Percentiles rank a stretch among this genome's conserved stretches.
Evolutionary conservation across 2,888 invertebrate species (phyloP).

Genomic region (Stenotaenia linearis): DNA sequence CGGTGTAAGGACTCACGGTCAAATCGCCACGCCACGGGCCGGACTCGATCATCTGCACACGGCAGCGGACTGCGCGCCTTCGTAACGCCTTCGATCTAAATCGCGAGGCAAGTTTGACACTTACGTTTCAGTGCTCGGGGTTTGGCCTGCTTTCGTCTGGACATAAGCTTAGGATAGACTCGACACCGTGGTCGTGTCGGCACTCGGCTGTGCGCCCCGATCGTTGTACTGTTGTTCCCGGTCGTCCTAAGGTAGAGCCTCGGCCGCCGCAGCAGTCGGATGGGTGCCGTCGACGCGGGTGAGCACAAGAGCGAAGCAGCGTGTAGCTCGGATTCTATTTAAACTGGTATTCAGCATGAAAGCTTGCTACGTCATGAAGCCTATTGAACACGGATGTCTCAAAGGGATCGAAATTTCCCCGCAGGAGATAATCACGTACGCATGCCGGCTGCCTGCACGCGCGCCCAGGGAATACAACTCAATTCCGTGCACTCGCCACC

Average conservation of each 20-base stretch:
- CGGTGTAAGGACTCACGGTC: not conserved
- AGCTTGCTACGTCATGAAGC: conserved; percentile 32
- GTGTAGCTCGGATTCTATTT: conserved; percentile 33
- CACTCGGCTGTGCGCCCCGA: conserved; percentile 17
- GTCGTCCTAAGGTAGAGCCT: not conserved
- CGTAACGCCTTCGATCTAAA: not conserved
- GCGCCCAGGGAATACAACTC: conserved; percentile 32
- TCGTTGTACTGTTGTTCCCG: conserved; percentile 20
- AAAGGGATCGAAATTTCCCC: conserved; percentile 27
- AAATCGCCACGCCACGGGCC: not conserved
- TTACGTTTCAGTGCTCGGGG: conserved; percentile 65
- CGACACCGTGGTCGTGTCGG: conserved; percentile 24
- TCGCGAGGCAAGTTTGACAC: conserved; percentile 42
- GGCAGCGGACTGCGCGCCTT: not conserved
- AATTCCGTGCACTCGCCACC: conserved; percentile 28
- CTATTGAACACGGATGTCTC: conserved; percentile 31
- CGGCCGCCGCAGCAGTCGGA: not conserved
- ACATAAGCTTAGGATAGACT: conserved; percentile 49
- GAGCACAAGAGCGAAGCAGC: conserved; percentile 2
- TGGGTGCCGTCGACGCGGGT: conserved; percentile 29
- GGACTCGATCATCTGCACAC: not conserved
- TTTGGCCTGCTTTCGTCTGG: conserved; percentile 65
- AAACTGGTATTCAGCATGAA: conserved; percentile 33
- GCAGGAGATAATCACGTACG: conserved; percentile 33
- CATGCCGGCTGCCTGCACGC: conserved; percentile 29